Conservation (phyloP, 2,888 invertebrate genomes). For the Cephus rjabovi region DNA sequence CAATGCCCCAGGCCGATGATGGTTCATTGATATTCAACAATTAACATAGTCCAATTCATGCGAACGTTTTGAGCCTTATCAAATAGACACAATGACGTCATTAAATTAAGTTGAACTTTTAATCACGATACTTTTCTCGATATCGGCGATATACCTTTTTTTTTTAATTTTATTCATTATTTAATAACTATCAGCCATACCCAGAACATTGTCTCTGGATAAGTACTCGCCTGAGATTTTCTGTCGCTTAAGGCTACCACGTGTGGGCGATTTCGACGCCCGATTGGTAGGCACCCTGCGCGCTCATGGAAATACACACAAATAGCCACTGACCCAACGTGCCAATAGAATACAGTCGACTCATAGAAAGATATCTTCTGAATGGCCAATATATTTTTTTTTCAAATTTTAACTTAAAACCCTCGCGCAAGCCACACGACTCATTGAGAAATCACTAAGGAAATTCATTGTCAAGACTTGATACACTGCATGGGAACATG, state of each 20-base stretch:
- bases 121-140: not conserved
- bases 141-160: not conserved
- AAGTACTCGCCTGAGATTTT: conserved; percentile 25
- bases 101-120: not conserved
- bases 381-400: not conserved
- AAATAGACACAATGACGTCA: not conserved
- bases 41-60: not conserved
- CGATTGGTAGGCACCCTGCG: conserved; percentile 34
- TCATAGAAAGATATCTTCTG: not conserved
- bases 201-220: conserved; percentile 18
- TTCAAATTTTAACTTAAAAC: not conserved
- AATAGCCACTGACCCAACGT: not conserved
- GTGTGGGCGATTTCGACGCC: conserved; percentile 58
- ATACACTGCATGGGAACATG: not conserved
- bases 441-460: not conserved
- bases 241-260: conserved; percentile 42
- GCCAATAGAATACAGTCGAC: not conserved
- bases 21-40: not conserved
- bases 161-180: not conserved
- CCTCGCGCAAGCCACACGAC: not conserved
- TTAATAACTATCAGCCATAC: not conserved
- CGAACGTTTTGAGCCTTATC: not conserved
- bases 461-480: not conserved
- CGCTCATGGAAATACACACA: not conserved
- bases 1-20: not conserved